Conservation (phyloP, 2,888 invertebrate species). For the Pristionchus entomophagus region DNA sequence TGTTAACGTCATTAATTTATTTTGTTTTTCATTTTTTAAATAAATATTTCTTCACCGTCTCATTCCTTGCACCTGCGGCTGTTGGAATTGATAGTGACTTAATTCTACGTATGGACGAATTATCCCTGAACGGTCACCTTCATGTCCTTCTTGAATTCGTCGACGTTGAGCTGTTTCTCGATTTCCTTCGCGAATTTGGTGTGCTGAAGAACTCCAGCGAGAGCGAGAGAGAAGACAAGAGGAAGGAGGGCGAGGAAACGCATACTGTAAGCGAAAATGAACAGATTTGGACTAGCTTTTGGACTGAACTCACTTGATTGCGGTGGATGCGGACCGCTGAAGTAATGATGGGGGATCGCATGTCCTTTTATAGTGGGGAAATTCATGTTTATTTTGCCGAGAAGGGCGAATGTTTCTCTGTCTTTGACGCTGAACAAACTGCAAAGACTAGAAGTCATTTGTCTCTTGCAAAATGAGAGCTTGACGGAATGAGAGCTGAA, state of each 20-base stretch:
- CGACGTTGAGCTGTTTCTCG: background rate
- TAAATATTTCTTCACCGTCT: no score
- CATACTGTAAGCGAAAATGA: background rate
- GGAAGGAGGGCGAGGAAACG: conserved; percentile 2
- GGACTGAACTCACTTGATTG: background rate
- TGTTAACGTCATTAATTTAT: background rate
- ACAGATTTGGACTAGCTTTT: background rate
- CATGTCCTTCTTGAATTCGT: conserved; percentile 46
- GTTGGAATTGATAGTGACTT: no score
- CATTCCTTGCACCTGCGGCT: no score
- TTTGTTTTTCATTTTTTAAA: background rate
- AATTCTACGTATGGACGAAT: background rate
- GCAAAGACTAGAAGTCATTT: background rate
- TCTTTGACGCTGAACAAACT: background rate
- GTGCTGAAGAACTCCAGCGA: background rate
- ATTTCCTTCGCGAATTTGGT: conserved; percentile 38
- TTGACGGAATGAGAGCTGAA: no score
- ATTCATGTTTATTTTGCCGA: background rate
- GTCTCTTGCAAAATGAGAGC: no score
- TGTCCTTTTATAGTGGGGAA: background rate
- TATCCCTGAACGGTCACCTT: background rate
- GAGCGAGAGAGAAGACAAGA: background rate
- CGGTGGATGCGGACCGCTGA: conserved; percentile 36
- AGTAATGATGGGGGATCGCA: background rate
- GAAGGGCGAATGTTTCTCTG: background rate